Evolutionary conservation across 2,113 vertebrate species (phyloP).

Genomic region (Pangasianodon gigas): DNA sequence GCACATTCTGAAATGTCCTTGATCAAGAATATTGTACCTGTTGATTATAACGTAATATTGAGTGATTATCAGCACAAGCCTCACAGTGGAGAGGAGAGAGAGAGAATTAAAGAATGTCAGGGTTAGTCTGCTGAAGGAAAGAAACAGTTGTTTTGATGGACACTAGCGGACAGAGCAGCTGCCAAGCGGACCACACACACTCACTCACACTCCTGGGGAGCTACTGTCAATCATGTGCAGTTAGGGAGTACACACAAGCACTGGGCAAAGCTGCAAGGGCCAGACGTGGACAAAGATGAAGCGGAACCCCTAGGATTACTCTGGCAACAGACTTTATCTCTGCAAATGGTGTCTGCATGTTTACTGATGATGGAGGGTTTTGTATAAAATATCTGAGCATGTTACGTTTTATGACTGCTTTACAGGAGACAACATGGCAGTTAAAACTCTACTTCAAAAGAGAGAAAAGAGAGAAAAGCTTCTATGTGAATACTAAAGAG

Average conservation of each 20-base stretch:
- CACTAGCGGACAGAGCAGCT: constrained; percentile 22
- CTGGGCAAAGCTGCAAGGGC: constrained; percentile 8
- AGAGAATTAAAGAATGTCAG: not conserved
- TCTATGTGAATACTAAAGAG: not conserved
- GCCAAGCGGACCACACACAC: constrained; percentile 50
- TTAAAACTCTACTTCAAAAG: not conserved
- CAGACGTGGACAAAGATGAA: not conserved
- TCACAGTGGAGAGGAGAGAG: not conserved
- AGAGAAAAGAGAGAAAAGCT: not conserved
- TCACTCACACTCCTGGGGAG: constrained; percentile 1
- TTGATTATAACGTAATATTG: not conserved
- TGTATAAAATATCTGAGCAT: not conserved
- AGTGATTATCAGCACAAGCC: not conserved
- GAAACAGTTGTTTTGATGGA: constrained; percentile 40
- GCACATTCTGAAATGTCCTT: not conserved
- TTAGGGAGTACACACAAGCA: constrained; percentile 15
- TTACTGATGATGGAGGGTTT: not conserved
- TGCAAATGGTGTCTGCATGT: not conserved
- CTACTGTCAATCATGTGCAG: constrained; percentile 37
- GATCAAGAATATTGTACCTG: not conserved
- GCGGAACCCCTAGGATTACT: not conserved
- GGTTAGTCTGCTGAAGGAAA: constrained; percentile 32
- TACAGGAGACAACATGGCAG: not conserved
- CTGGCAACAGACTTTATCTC: not conserved
- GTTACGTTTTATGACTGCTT: too few relatives aligned